Percentiles rank a stretch among this genome's conserved stretches.
These are phyloP conservation scores for Drosophila kambysellisi DNA, from an alignment of 2,888 invertebrate genomes.

Conservation along the genomic window DNA sequence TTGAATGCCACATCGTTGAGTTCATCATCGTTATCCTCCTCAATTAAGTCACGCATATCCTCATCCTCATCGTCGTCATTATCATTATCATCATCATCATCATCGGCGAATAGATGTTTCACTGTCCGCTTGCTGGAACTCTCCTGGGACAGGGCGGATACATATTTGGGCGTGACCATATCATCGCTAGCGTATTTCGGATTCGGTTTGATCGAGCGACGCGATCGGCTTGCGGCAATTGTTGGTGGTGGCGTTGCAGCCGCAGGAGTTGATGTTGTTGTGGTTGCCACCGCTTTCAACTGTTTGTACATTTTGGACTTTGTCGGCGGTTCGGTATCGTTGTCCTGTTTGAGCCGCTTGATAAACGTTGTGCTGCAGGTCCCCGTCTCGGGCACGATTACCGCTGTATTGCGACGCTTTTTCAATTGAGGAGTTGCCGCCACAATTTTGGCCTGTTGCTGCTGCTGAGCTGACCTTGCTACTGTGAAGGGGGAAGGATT, in stretches of 20 bases:
- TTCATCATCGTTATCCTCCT: conserved; percentile 66
- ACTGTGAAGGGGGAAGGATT: neutral
- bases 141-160: conserved; percentile 46
- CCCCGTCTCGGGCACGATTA: conserved; percentile 5
- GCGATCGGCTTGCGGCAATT: conserved; percentile 83
- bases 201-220: conserved; percentile 85
- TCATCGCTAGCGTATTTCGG: conserved; percentile 84
- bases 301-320: conserved; percentile 66
- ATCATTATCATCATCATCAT: conserved; percentile 66
- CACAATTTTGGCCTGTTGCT: conserved; percentile 3
- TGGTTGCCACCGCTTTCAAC: conserved; percentile 25
- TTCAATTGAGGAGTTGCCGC: conserved; percentile 7
- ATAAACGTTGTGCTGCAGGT: conserved; percentile 9
- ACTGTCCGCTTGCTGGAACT: conserved; percentile 12
- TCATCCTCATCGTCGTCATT: conserved; percentile 66
- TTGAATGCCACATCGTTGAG: conserved; percentile 64
- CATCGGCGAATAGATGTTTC: conserved; percentile 59
- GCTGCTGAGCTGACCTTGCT: conserved; percentile 3
- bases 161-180: conserved; percentile 82
- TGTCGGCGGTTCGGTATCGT: conserved; percentile 10
- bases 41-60: conserved; percentile 57
- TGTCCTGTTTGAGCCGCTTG: conserved; percentile 17
- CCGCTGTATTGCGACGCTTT: conserved; percentile 33
- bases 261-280: conserved; percentile 11
- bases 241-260: conserved; percentile 70